Evolutionary conservation across 2,888 invertebrate genomes (phyloP), one percentile per base, ranked within the genome.

Genomic region (Chalcosyrphus nemorum): DNA sequence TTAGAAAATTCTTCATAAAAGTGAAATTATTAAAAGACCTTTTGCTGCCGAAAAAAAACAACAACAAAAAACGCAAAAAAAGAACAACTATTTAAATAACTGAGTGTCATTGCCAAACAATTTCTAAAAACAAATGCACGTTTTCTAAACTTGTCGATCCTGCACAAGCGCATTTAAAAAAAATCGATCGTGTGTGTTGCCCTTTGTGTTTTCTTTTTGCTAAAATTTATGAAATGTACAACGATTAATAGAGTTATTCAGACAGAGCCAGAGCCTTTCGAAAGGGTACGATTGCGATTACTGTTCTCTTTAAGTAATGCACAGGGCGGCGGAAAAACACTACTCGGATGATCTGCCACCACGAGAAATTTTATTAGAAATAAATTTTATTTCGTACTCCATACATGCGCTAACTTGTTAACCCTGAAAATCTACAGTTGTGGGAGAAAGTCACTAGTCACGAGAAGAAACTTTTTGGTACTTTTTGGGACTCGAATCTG

Each of bases 71-170:
- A n/a, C 21, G 15, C 9, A 57, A 63, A 63, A 11, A 29, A 47
- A 50, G n/a, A 50, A 9, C 56, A 38, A 59, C 41, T 54, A 61
- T 61, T 61, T 41, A 50, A 52, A 61, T 50, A 72, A 29, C 21
- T 19, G 27, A 52, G 6, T 61, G 61, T 52, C 61, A 61, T 29
- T 72, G 72, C 41, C 61, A 72, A 72, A 57, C 15, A 57, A 24
- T 57, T 32, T 61, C 41, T 71, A 41, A 38, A 45, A 57, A 57
- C 32, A 27, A 70, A 57, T 32, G 45, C 45, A 57, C 19, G 47
- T 17, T 43, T 38, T 13, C 24, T 17, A 19, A 41, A 59, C 41
- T 41, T 43, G 61, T 7, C 32, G n/a, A 59, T 59, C 27, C 6
- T 54, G 66, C 41, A 66, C 66, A 56, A 35, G 21, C 43, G 56